Evolutionary conservation across 2,888 invertebrate species (phyloP).

Genomic region (Megamerina dolium): DNA sequence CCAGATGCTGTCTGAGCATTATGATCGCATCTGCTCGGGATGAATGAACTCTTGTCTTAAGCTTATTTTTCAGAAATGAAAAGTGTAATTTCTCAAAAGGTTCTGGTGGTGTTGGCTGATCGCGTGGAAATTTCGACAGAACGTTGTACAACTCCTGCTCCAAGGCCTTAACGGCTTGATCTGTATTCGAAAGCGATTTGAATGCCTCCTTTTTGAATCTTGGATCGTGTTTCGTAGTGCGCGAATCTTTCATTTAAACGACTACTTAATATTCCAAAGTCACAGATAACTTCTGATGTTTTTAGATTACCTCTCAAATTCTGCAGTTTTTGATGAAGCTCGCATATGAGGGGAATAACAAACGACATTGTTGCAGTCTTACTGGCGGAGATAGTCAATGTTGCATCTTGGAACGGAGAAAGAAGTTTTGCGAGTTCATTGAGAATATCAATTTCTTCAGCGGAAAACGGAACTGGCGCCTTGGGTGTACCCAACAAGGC

Average conservation of each 20-base stretch:
- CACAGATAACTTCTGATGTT: not conserved
- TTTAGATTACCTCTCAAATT: not conserved
- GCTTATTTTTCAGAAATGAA: no score
- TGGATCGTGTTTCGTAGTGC: constrained; percentile 8
- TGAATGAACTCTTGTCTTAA: no score
- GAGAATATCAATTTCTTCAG: not conserved
- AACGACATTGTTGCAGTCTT: not conserved
- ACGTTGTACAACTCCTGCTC: no score
- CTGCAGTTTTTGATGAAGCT: constrained; percentile 3
- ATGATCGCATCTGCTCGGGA: no score
- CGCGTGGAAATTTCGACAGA: no score
- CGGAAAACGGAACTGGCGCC: constrained; percentile 4
- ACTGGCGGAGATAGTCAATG: not conserved
- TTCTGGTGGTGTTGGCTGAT: no score
- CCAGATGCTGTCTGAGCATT: no score
- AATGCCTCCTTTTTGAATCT: constrained; percentile 2
- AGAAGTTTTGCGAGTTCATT: not conserved
- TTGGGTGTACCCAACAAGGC: constrained; percentile 5
- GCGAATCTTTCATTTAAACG: constrained; percentile 7
- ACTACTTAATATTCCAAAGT: not conserved
- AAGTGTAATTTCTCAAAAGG: no score
- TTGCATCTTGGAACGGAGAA: constrained; percentile 4
- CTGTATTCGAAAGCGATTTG: constrained; percentile 2
- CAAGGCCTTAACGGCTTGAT: no score
- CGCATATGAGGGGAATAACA: constrained; percentile 3